Base-by-base conservation (phyloP, 1,140 invertebrate genomes). In the Chrysoperla carnea region DNA sequence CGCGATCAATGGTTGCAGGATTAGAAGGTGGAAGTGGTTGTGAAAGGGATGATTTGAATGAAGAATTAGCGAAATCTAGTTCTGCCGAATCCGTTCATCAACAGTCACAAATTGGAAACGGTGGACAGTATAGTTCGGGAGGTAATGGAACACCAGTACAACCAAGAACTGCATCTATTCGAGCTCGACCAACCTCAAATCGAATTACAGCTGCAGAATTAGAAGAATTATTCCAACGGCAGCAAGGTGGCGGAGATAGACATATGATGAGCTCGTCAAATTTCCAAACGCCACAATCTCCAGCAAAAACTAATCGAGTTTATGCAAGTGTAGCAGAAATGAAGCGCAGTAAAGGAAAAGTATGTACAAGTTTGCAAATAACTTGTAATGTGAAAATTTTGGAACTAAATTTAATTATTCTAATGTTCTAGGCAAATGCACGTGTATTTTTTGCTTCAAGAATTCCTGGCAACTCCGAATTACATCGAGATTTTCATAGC, bases 271-370 rank as follows among this genome's bases (percentile, higher is more conserved):
- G 71, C 48, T 75, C 72, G 33, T 80, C 79, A 27, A 73, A 78
- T 44, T 82, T 81, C 68, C 76, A 80, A 55, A 72, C 69, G 44
- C 77, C 77, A 9, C 76, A 76, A 43, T 80, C 78, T 8, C 75
- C 77, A 39, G 70, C 75, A 36, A 73, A 75, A 52, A 72, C 72
- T 23, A 61, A 62, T 39, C 69, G 80, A 51, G 88, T 93, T 17
- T 94, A 93, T 63, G 84, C 86, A 36, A 93, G 88, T 59, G 88
- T 94, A 39, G 85, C 89, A 0, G 88, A 93, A 62, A 94, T 94
- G 89, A 94, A 94, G 63, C 72, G 84, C 29, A 72, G 71, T 49
- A 75, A 76, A 60, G 75, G 69, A 51, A 84, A 83, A 72, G 81
- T 80, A 70, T 68, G 63, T 51, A 52, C 39, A 42, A 8, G 6